Base-by-base conservation (phyloP, 2,797 vertebrate genomes). In the Sciaenops ocellatus region DNA sequence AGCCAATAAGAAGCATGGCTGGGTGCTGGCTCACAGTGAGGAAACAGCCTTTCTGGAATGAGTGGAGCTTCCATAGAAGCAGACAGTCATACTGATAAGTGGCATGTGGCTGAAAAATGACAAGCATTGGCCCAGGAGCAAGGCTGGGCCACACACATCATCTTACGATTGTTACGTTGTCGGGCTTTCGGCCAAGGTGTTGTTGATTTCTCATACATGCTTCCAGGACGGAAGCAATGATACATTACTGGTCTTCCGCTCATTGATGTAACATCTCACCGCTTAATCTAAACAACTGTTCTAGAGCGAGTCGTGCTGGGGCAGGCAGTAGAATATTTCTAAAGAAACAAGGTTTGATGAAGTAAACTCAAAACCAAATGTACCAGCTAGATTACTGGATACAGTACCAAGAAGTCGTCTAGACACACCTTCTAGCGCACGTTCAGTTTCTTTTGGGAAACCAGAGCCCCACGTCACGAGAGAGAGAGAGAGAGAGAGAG, bases 1-100 rank as follows among this genome's bases (percentile, higher is more conserved):
- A 34, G 30, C 30, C 8, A 34, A 34, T 13, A 44, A 47, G 59
- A 46, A 26, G n/a, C 18, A 16, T 38, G 38, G 52, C 6, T 54
- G 64, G 66, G 61, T 66, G 60, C 16, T 65, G 64, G 62, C 30
- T 86, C 38, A 60, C 28, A 2, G 68, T 47, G 26, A 65, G 22
- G 15, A 61, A 7, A 12, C 52, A 17, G 63, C 22, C 41, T 72
- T 16, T 28, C 6, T 46, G 83, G 52, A 86, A 85, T 74, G n/a
- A 9, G 2, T 5, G 26, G 42, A 62, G 28, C 42, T 65, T 81
- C 79, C 46, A 55, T 54, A 42, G 38, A 6, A 6, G 5, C 30
- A 73, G 18, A 47, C 65, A 46, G 24, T 44, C 1, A 13, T 1
- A 76, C 4, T 8, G n/a, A 11, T 3, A 24, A 34, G 46, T 34